A percentile compares a stretch with the other conserved stretches of the same genome.
These are phyloP conservation scores for Stenurella melanura DNA, from an alignment of 2,888 invertebrate genomes.

Conservation along the genomic window DNA sequence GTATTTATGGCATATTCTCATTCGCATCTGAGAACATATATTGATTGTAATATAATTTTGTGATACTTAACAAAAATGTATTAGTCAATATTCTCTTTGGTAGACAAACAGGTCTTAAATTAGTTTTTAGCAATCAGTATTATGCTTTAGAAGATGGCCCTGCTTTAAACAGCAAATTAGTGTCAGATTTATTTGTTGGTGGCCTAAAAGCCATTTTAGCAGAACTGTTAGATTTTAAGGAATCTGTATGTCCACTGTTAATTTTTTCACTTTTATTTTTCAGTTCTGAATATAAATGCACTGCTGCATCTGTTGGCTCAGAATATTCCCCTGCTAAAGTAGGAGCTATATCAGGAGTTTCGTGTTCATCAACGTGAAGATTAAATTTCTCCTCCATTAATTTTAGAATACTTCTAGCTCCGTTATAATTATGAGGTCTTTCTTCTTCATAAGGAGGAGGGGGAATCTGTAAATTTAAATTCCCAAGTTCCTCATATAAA, in stretches of 20 bases:
- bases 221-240: conserved; percentile 1
- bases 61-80: neutral
- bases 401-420: conserved; percentile 78
- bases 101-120: neutral
- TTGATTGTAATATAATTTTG: neutral
- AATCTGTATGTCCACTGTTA: conserved; percentile 55
- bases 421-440: conserved; percentile 56
- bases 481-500: conserved; percentile 75
- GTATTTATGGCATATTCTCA: neutral
- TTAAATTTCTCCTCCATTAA: conserved; percentile 77
- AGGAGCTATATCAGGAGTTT: conserved; percentile 59
- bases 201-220: conserved; percentile 80
- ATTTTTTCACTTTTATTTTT: conserved; percentile 72
- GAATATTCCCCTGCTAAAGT: conserved; percentile 76
- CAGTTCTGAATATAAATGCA: conserved; percentile 77
- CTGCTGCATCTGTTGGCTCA: conserved; percentile 76
- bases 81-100: neutral
- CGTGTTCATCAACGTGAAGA: conserved; percentile 62
- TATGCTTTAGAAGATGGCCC: conserved; percentile 60
- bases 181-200: conserved; percentile 79
- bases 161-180: conserved; percentile 51
- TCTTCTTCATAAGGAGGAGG: conserved; percentile 76
- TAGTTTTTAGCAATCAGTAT: conserved; percentile 3
- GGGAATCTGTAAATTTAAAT: conserved; percentile 75
- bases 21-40: neutral